Percentiles rank a stretch among this genome's conserved stretches.
phyloP scores from a whole-genome alignment of 2,113 vertebrate species.

The Lathamus discolor region DNA sequence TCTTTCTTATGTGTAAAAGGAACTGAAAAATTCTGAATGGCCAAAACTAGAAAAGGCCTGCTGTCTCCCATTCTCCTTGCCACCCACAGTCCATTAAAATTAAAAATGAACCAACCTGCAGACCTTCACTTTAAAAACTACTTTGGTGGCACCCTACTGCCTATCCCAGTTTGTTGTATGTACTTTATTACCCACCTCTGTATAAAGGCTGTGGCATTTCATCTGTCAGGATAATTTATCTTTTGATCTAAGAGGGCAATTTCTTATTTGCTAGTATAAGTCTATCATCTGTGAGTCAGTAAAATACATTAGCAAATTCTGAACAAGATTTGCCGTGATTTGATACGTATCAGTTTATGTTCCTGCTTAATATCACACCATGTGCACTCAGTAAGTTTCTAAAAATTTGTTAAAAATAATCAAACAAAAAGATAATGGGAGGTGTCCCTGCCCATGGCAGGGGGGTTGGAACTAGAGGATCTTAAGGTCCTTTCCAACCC shows the following conservation, averaged over 20 bases:
- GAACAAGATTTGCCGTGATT: not conserved
- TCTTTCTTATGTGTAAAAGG: not conserved
- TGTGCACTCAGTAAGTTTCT: not conserved
- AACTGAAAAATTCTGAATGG: not conserved
- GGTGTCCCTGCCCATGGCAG: too few relatives aligned
- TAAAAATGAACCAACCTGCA: not conserved
- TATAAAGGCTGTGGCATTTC: not conserved
- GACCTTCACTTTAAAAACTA: not conserved
- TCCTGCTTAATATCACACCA: not conserved
- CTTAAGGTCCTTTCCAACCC: too few relatives aligned
- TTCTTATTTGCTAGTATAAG: not conserved
- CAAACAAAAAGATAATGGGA: not conserved
- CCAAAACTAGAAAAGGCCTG: not conserved
- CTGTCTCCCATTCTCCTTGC: not conserved
- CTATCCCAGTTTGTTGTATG: not conserved
- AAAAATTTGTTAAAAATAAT: not conserved
- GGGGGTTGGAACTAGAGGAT: too few relatives aligned
- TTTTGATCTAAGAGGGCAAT: not conserved
- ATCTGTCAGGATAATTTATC: not conserved
- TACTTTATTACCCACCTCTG: not conserved
- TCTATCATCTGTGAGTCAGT: not conserved
- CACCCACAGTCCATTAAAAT: not conserved
- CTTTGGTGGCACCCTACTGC: not conserved
- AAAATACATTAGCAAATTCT: not conserved
- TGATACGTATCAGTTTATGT: not conserved